Evolutionary conservation across 2,888 invertebrate genomes (phyloP), one percentile per base, ranked within the genome.

Genomic region (Aplocera efformata): DNA sequence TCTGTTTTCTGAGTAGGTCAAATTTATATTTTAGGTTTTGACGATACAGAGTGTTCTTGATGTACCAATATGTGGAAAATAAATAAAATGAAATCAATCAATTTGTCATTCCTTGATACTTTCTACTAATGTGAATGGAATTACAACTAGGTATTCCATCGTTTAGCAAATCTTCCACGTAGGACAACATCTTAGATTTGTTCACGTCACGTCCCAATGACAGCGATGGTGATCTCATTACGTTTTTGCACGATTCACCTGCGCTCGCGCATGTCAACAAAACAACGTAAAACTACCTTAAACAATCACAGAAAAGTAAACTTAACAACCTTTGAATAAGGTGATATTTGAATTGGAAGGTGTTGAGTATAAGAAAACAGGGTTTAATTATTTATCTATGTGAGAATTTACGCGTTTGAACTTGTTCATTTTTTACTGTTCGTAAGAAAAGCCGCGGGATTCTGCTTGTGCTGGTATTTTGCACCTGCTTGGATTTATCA

Each of bases 161-260:
- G 13, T 5, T 17, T 17, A 17, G 13, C 13, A 17, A 2, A 17
- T 2, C 5, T 26, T 10, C 22, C n/a, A 11, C 8, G 10, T 32
- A 33, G 33, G 33, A 40, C 33, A 22, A 0, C 22, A 6, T 13
- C 20, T 27, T 37, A 54, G 40, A 51, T 58, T 62, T 50, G 48
- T 47, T 58, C 67, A 58, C 73, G 72, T 77, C 76, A 72, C 74
- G 77, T 72, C 62, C 62, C 65, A 74, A 72, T 68, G 79, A 78
- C 71, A 67, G 50, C 57, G 65, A 63, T 67, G 79, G 71, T 82
- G 82, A 83, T 82, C 78, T 82, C 82, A 80, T 72, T 70, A 73
- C 75, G 80, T 81, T 82, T 84, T 81, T 80, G 82, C 83, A 81
- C 81, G 81, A 80, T 56, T 68, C 67, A 62, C 63, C 64, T 73